Evolutionary conservation across 2,888 invertebrate genomes (phyloP), one percentile per base, ranked within the genome.

Genomic region (Apotomis capreana): DNA sequence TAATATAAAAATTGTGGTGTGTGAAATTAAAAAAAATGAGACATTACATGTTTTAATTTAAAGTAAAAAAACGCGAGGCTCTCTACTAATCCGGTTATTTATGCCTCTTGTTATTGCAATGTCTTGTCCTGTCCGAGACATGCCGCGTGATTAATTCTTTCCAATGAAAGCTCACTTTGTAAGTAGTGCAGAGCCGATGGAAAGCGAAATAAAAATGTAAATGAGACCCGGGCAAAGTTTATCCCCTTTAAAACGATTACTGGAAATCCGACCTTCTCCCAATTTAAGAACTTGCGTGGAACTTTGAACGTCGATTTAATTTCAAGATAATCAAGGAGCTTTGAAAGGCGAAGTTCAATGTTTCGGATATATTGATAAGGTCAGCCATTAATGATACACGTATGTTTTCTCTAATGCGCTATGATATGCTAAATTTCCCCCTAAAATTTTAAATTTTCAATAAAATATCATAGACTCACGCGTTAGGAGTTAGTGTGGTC

Each of bases 221-320:
- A 70, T 61, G 15, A 61, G 49, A 55, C 61, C 40, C 70, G 54
- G 57, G 61, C 57, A 44, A 68, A 72, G 46, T 59, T 72, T 46
- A 68, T 68, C 72, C 68, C 68, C 52, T 67, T 49, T 72, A 58
- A 72, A 72, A 54, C 62, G 72, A 72, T 68, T 59, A 63, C 68
- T n/a, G 58, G 26, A 55, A 70, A 59, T 72, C 62, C 72, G 61
- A 61, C 51, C 61, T 49, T 37, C 49, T 51, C 37, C 37, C 67
- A 68, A 72, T 63, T 63, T 63, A 68, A 72, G 52, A 59, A 63
- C 63, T 72, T 70, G 55, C 15, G 51, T 63, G 44, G 40, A 51
- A 72, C 58, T 68, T 68, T 13, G 58, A 59, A 68, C 44, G 59
- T 59, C 68, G 63, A 62, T 63, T 63, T 68, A 63, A 72, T 72